Conservation (phyloP, 2,888 invertebrate species). For the Darwinula stevensoni region DNA sequence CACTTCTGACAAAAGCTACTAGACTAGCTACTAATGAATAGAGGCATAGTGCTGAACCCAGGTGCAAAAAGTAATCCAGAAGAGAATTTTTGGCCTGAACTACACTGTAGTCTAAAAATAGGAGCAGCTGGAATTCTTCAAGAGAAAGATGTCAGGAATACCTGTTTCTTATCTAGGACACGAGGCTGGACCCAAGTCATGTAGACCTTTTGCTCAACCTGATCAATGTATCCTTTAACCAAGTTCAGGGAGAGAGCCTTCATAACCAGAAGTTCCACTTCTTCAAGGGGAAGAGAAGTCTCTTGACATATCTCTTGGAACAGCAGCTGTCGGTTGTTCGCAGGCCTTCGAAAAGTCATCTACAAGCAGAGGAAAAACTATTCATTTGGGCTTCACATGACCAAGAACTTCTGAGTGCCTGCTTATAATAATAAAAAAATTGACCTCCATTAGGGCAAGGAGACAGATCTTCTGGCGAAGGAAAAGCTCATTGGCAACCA, state of each 20-base stretch:
- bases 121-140: too few species aligned
- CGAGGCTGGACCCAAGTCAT: slow-evolving; percentile 65
- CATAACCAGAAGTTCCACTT: slow-evolving; percentile 89
- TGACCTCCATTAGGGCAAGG: slow-evolving; percentile 75
- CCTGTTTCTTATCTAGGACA: slow-evolving; percentile 34
- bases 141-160: too few species aligned
- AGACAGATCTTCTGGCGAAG: slow-evolving; percentile 77
- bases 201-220: slow-evolving; percentile 39
- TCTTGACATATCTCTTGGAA: slow-evolving; percentile 69
- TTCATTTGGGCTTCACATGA: slow-evolving; percentile 4
- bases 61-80: slow-evolving; percentile 2
- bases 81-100: too few species aligned
- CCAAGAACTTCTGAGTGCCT: slow-evolving; percentile 7
- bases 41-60: not conserved
- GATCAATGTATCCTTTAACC: slow-evolving; percentile 79
- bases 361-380: slow-evolving; percentile 17
- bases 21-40: too few species aligned
- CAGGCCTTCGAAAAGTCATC: slow-evolving; percentile 86
- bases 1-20: too few species aligned
- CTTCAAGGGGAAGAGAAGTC: slow-evolving; percentile 47
- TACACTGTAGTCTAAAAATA: too few species aligned
- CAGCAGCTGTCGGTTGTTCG: slow-evolving; percentile 50
- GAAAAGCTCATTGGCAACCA: slow-evolving; percentile 45
- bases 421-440: slow-evolving; percentile 7
- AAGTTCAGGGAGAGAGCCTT: slow-evolving; percentile 81